These are phyloP conservation scores for Leptobrachium leishanense DNA, from an alignment of 2,113 vertebrate species.

Conservation along the genomic window DNA sequence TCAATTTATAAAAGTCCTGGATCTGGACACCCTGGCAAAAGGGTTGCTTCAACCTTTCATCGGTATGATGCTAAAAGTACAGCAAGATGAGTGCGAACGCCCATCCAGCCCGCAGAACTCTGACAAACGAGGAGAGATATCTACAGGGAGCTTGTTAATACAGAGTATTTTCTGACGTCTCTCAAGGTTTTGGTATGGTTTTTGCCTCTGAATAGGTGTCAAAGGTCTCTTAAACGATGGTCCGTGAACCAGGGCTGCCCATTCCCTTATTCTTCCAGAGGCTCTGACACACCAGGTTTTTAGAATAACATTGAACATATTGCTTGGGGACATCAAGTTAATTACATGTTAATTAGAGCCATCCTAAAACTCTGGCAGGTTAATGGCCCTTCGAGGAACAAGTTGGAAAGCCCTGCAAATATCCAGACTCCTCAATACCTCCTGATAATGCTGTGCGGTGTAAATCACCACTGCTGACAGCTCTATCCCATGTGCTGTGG, in stretches of 20 bases:
- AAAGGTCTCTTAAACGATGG: neutral
- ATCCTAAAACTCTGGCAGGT: conserved; percentile 2
- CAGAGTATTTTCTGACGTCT: too few relatives aligned
- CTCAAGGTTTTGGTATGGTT: neutral
- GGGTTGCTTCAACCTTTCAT: too few relatives aligned
- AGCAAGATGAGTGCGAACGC: too few relatives aligned
- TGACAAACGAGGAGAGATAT: too few relatives aligned
- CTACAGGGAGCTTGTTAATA: too few relatives aligned
- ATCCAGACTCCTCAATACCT: neutral
- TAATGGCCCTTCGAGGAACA: neutral
- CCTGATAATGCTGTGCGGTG: too few relatives aligned
- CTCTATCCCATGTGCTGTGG: too few relatives aligned
- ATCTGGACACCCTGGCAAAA: too few relatives aligned
- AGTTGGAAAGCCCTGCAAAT: neutral
- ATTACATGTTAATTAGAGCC: neutral
- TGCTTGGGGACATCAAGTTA: neutral
- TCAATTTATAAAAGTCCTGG: too few relatives aligned
- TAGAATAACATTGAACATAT: neutral
- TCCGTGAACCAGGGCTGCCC: neutral
- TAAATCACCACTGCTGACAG: too few relatives aligned
- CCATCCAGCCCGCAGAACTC: too few relatives aligned
- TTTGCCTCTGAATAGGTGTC: neutral
- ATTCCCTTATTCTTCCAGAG: neutral
- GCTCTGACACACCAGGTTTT: neutral
- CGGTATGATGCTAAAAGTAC: too few relatives aligned